Conservation (phyloP, 2,888 invertebrate species). For the Scaptomyza parva region DNA sequence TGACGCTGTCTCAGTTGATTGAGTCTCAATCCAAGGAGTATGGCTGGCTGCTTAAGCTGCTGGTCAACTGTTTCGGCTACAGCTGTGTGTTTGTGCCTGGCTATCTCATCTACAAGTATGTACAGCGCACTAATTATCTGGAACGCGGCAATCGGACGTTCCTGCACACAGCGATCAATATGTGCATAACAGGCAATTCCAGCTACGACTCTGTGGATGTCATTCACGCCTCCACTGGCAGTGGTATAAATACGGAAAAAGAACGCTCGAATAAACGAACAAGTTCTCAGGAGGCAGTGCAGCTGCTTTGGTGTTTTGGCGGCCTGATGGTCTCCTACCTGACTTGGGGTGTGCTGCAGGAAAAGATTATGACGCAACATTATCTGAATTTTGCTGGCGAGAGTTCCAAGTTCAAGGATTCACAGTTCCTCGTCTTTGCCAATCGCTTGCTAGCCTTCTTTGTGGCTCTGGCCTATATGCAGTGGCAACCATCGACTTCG, state of each 20-base stretch:
- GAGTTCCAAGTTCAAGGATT: constrained; percentile 92
- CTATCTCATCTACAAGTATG: constrained; percentile 92
- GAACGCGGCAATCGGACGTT: constrained; percentile 86
- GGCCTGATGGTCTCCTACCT: constrained; percentile 96
- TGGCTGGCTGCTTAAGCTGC: constrained; percentile 91
- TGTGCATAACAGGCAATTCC: constrained; percentile 83
- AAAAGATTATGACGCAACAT: constrained; percentile 97
- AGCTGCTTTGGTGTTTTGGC: constrained; percentile 91
- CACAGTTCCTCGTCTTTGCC: constrained; percentile 98
- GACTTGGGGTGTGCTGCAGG: constrained; percentile 98
- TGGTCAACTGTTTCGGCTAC: constrained; percentile 94
- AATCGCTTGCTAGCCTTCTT: constrained; percentile 95
- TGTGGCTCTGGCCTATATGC: constrained; percentile 89
- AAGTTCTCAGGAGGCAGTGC: constrained; percentile 86
- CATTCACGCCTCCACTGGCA: constrained; percentile 75
- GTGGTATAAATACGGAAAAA: constrained; percentile 17
- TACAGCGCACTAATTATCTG: constrained; percentile 91
- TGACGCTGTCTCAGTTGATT: constrained; percentile 84
- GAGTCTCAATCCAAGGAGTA: constrained; percentile 86
- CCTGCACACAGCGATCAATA: constrained; percentile 80
- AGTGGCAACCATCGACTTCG: constrained; percentile 86
- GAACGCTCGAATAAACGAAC: constrained; percentile 84
- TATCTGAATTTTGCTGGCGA: constrained; percentile 89
- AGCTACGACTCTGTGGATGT: constrained; percentile 83
- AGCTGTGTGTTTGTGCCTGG: constrained; percentile 95